A percentile compares a stretch with the other conserved stretches of the same genome.
Evolutionary conservation across 2,888 invertebrate species (phyloP).

Genomic region (Thera obeliscata): DNA sequence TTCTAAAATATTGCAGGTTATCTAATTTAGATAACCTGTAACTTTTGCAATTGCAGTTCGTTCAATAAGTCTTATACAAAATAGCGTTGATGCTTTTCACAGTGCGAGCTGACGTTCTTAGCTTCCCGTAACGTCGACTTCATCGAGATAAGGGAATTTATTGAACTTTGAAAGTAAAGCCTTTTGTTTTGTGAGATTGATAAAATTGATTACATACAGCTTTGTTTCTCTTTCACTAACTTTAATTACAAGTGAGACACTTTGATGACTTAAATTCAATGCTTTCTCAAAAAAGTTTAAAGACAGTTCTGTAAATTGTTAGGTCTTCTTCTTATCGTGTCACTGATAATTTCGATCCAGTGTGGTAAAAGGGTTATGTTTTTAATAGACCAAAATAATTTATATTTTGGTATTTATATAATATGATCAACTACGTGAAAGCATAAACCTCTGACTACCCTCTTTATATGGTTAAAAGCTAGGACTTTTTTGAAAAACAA

Average conservation of each 20-base stretch:
- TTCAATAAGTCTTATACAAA: too few species aligned
- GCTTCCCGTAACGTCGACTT: slow-evolving; percentile 37
- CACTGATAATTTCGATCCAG: neutral
- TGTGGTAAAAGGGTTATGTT: too few species aligned
- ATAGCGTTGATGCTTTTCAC: slow-evolving; percentile 14
- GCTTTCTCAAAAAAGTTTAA: slow-evolving; percentile 23
- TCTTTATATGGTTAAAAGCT: too few species aligned
- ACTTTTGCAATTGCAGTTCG: too few species aligned
- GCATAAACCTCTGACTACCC: too few species aligned
- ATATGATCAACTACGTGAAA: too few species aligned
- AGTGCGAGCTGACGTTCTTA: slow-evolving; percentile 25
- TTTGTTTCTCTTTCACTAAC: slow-evolving; percentile 39
- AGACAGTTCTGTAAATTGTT: neutral
- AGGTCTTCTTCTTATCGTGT: neutral
- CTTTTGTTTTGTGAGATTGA: slow-evolving; percentile 63
- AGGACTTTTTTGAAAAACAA: too few species aligned
- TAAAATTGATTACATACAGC: slow-evolving; percentile 48
- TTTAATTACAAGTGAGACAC: slow-evolving; percentile 27
- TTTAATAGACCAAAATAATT: too few species aligned
- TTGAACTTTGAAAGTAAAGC: slow-evolving; percentile 61
- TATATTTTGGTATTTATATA: too few species aligned
- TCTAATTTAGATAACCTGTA: too few species aligned
- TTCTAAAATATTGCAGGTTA: too few species aligned
- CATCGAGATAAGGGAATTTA: slow-evolving; percentile 70
- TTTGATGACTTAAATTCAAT: slow-evolving; percentile 21